A percentile compares a stretch with the other conserved stretches of the same genome.
These are phyloP conservation scores for Himalopsyche tibetana DNA, from an alignment of 2,888 invertebrate species.

Conservation along the genomic window DNA sequence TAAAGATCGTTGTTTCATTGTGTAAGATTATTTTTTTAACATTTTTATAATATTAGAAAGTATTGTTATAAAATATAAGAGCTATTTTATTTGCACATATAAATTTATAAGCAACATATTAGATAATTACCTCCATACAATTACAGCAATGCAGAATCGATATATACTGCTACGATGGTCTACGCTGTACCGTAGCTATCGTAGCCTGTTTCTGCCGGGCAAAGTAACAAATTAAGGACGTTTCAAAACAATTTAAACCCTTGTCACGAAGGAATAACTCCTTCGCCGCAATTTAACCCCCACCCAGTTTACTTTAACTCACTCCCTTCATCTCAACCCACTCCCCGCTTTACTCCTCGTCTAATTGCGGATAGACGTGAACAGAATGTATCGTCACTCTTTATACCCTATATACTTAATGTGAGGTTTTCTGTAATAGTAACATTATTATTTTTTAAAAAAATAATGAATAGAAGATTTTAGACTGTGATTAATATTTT, in stretches of 20 bases:
- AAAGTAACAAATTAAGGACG: slow-evolving; percentile 31
- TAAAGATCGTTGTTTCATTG: too few relatives aligned
- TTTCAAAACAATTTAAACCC: slow-evolving; percentile 34
- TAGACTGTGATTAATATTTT: too few relatives aligned
- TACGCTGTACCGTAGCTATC: not conserved
- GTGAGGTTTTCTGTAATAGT: too few relatives aligned
- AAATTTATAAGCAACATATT: too few relatives aligned
- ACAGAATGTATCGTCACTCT: slow-evolving; percentile 4
- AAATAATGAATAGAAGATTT: too few relatives aligned
- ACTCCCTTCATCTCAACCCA: not conserved
- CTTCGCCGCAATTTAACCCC: slow-evolving; percentile 15
- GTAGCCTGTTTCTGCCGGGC: slow-evolving; percentile 14
- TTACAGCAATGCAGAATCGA: not conserved
- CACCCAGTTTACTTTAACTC: slow-evolving; percentile 16
- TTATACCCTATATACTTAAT: too few relatives aligned
- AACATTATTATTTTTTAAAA: too few relatives aligned
- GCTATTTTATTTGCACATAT: too few relatives aligned
- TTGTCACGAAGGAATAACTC: slow-evolving; percentile 30
- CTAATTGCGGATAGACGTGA: slow-evolving; percentile 19
- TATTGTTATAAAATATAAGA: too few relatives aligned
- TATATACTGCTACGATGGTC: not conserved
- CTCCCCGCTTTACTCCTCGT: not conserved
- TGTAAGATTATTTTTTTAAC: too few relatives aligned
- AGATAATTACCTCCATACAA: too few relatives aligned
- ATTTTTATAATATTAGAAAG: too few relatives aligned